These are phyloP conservation scores for Tor tambroides DNA, from an alignment of 2,113 vertebrate genomes.

Conservation along the genomic window DNA sequence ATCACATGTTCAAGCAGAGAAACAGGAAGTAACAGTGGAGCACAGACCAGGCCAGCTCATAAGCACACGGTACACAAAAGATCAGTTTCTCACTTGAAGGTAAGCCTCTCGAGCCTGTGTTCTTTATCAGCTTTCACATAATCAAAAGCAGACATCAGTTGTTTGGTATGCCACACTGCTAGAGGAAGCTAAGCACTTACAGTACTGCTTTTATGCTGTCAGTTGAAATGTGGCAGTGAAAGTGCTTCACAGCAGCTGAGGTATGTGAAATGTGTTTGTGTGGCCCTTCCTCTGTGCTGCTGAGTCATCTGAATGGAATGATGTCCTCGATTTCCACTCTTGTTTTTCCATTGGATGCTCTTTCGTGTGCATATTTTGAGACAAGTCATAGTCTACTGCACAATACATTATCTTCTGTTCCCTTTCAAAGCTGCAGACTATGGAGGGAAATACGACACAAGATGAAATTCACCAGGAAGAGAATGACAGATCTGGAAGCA, in stretches of 20 bases:
- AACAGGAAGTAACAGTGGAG: slow-evolving; percentile 50
- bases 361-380: neutral
- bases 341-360: neutral
- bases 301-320: slow-evolving; percentile 45
- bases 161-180: neutral
- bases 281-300: slow-evolving; percentile 38
- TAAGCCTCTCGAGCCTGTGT: slow-evolving; percentile 17
- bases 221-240: neutral
- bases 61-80: neutral
- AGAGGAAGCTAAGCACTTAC: neutral
- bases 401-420: neutral
- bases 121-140: neutral
- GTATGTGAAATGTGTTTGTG: slow-evolving; percentile 2
- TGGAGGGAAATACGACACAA: slow-evolving; percentile 35
- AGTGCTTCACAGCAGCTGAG: neutral
- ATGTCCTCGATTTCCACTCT: slow-evolving; percentile 21
- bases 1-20: slow-evolving; percentile 30
- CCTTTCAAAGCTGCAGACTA: slow-evolving; percentile 42
- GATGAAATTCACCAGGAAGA: slow-evolving; percentile 21
- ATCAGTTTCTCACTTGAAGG: slow-evolving; percentile 10
- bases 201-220: neutral
- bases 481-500: neutral
- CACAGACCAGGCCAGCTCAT: neutral
- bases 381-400: neutral
- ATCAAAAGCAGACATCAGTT: slow-evolving; percentile 3